A percentile compares a stretch with the other conserved stretches of the same genome.
Evolutionary conservation across 2,888 invertebrate species (phyloP).

Genomic region (Cybosia mesomella): DNA sequence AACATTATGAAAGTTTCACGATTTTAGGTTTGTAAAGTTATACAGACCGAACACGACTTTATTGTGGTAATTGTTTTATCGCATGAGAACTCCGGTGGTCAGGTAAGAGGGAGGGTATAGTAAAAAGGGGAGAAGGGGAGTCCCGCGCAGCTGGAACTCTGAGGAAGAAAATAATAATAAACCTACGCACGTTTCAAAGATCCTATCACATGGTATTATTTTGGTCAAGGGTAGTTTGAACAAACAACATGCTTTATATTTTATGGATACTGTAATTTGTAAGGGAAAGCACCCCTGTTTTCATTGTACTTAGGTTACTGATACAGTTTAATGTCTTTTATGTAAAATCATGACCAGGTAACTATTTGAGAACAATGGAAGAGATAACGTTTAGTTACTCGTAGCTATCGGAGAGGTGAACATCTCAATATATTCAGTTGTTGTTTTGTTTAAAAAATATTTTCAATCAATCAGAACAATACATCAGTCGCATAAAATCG

Average conservation of each 20-base stretch:
- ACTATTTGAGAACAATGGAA: slow-evolving; percentile 28
- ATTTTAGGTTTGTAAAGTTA: slow-evolving; percentile 66
- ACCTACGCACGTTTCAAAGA: slow-evolving; percentile 76
- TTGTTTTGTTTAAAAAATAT: slow-evolving; percentile 30
- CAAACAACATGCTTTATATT: slow-evolving; percentile 67
- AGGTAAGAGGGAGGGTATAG: slow-evolving; percentile 52
- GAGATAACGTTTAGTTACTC: slow-evolving; percentile 29
- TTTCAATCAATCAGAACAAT: slow-evolving; percentile 65
- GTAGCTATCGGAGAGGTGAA: slow-evolving; percentile 16
- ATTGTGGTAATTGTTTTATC: slow-evolving; percentile 86
- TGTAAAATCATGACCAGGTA: slow-evolving; percentile 25
- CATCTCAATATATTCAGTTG: slow-evolving; percentile 12
- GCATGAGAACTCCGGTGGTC: slow-evolving; percentile 78
- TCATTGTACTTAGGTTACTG: slow-evolving; percentile 54
- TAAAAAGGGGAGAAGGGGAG: slow-evolving; percentile 47
- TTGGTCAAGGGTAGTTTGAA: slow-evolving; percentile 81
- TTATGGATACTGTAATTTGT: slow-evolving; percentile 66
- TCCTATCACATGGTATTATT: slow-evolving; percentile 79
- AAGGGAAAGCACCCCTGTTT: slow-evolving; percentile 55
- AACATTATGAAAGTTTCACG: slow-evolving; percentile 52
- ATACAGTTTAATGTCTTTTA: slow-evolving; percentile 43
- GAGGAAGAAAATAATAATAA: slow-evolving; percentile 79
- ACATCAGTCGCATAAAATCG: slow-evolving; percentile 72
- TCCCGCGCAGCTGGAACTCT: slow-evolving; percentile 70
- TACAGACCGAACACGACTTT: slow-evolving; percentile 71